These are phyloP conservation scores for Struthidea cinerea DNA, from an alignment of 2,113 vertebrate genomes.

Conservation along the genomic window DNA sequence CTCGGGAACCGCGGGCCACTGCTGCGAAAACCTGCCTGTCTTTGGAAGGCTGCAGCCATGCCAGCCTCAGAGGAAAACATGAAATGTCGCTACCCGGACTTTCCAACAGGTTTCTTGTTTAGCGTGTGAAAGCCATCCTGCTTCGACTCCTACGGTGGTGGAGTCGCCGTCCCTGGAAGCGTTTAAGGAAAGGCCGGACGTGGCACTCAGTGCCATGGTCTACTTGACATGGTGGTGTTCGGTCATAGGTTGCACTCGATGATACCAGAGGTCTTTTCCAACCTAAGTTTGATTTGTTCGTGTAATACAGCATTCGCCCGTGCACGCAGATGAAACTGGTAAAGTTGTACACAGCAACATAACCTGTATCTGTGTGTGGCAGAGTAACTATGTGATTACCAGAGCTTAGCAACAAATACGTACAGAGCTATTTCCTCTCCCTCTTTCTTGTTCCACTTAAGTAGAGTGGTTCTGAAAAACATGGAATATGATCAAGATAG, in stretches of 20 bases:
- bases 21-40: not conserved
- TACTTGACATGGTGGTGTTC: not conserved
- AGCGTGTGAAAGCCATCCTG: fast-evolving
- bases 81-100: not conserved
- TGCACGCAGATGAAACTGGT: fast-evolving
- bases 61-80: not conserved
- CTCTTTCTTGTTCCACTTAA: not conserved
- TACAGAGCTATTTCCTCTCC: not conserved
- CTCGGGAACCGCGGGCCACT: not conserved
- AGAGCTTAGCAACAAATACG: not conserved
- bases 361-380: fast-evolving
- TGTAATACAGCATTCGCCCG: not conserved
- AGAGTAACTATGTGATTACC: not conserved
- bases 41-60: not conserved
- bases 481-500: fast-evolving
- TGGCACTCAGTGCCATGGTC: not conserved
- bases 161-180: not conserved
- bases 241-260: not conserved
- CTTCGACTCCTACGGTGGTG: fast-evolving
- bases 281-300: not conserved
- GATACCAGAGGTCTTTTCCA: not conserved
- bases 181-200: not conserved
- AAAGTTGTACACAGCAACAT: not conserved
- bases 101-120: not conserved
- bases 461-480: not conserved